Percentiles rank a stretch among this genome's conserved stretches.
Evolutionary conservation across 92 coral and sea anemone genomes (phyloP).

Genomic region (Palythoa grandis): DNA sequence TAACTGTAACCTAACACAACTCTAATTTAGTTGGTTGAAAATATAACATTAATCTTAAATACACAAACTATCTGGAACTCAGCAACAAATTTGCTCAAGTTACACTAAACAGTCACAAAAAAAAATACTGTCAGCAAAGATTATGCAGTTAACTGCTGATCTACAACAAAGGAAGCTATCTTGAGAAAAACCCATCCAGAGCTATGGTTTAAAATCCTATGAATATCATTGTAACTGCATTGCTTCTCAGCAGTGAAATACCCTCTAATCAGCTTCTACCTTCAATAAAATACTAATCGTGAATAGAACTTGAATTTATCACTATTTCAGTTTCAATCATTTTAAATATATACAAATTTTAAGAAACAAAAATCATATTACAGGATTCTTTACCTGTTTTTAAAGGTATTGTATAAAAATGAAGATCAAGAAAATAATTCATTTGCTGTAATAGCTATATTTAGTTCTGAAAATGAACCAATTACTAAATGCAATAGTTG

Average conservation of each 20-base stretch:
- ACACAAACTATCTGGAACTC: constrained; percentile 19
- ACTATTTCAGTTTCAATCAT: constrained; percentile 13
- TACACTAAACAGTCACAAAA: constrained; percentile 15
- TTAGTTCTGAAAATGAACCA: constrained; percentile 10
- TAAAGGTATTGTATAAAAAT: constrained; percentile 9
- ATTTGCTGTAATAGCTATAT: too few species aligned
- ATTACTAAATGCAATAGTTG: constrained; percentile 15
- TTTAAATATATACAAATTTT: constrained; percentile 1
- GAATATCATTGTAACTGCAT: not conserved
- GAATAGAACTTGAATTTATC: constrained; percentile 19
- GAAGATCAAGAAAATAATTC: constrained; percentile 24
- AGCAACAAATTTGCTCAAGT: constrained; percentile 20
- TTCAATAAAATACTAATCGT: not conserved
- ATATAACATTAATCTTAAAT: not conserved
- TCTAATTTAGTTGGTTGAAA: too few species aligned
- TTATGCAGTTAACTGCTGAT: constrained; percentile 14
- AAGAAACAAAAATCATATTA: not conserved
- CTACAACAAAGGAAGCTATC: constrained; percentile 2
- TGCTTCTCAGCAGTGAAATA: constrained; percentile 25
- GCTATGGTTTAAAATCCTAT: not conserved
- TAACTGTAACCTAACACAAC: constrained; percentile 22
- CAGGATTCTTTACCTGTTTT: constrained; percentile 13
- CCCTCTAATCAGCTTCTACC: not conserved
- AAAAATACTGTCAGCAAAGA: constrained; percentile 28
- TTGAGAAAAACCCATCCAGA: constrained; percentile 11